These are phyloP conservation scores for Drosophila watanabei DNA, from an alignment of 1,140 invertebrate genomes.

Conservation along the genomic window DNA sequence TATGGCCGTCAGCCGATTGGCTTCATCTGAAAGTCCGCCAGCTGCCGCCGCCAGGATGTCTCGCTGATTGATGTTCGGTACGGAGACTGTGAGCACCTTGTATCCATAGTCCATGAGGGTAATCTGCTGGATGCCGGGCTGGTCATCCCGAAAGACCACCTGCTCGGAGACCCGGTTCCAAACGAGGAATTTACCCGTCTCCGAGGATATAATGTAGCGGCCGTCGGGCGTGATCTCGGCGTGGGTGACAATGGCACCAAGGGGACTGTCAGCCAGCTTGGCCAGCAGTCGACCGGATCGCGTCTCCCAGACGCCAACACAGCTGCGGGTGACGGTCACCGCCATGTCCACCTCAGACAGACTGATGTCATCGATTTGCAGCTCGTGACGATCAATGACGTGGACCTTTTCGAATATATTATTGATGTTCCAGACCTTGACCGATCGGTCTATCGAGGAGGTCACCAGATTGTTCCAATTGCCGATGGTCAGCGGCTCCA, in stretches of 20 bases:
- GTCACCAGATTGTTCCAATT: slow-evolving; percentile 98
- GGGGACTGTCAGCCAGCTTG: slow-evolving; percentile 95
- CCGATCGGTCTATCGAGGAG: slow-evolving; percentile 98
- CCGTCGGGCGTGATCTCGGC: slow-evolving; percentile 95
- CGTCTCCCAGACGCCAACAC: slow-evolving; percentile 98
- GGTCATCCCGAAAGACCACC: slow-evolving; percentile 94
- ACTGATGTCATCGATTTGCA: slow-evolving; percentile 97
- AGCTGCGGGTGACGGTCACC: slow-evolving; percentile 95
- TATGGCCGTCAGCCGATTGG: slow-evolving; percentile 88
- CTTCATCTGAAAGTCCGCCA: slow-evolving; percentile 75
- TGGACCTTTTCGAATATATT: slow-evolving; percentile 99
- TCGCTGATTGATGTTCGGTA: slow-evolving; percentile 86
- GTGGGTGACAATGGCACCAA: slow-evolving; percentile 98
- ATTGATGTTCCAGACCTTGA: slow-evolving; percentile 99
- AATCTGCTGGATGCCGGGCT: slow-evolving; percentile 94
- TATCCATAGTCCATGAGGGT: slow-evolving; percentile 93
- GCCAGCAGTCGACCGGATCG: slow-evolving; percentile 92
- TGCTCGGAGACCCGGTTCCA: slow-evolving; percentile 95
- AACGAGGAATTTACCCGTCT: slow-evolving; percentile 96
- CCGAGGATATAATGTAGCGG: slow-evolving; percentile 94
- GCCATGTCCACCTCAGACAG: slow-evolving; percentile 92
- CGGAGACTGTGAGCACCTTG: slow-evolving; percentile 94
- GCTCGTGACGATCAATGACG: slow-evolving; percentile 97
- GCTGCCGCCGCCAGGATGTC: slow-evolving; percentile 78
- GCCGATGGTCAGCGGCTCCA: slow-evolving; percentile 93